Percentiles rank a stretch among this genome's conserved stretches.
These are phyloP conservation scores for Vanacampus margaritifer DNA, from an alignment of 2,113 vertebrate species.

Conservation along the genomic window DNA sequence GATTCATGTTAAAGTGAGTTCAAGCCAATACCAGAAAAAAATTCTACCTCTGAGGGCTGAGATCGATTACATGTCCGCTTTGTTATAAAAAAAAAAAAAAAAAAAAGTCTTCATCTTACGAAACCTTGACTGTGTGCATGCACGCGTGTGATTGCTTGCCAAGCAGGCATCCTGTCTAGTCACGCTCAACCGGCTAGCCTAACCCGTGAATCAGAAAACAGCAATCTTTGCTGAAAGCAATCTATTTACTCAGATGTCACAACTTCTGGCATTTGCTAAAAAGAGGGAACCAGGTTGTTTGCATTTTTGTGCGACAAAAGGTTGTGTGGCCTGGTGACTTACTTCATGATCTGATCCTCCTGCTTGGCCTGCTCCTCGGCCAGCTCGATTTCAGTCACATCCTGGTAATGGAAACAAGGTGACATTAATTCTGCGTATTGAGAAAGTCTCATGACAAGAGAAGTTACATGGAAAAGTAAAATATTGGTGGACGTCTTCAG, in stretches of 20 bases:
- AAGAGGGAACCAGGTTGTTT: neutral
- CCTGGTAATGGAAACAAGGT: slow-evolving; percentile 68
- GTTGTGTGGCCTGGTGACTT: slow-evolving; percentile 31
- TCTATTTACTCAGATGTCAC: neutral
- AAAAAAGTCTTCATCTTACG: neutral
- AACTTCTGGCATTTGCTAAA: neutral
- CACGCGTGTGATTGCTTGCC: neutral
- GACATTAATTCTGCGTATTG: neutral
- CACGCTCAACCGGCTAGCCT: neutral
- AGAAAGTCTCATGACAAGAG: neutral
- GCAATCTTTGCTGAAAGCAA: neutral
- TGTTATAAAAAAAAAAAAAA: neutral
- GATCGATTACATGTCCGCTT: neutral
- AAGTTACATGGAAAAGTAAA: neutral
- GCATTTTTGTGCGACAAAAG: neutral
- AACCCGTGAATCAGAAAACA: neutral
- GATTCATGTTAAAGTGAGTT: neutral
- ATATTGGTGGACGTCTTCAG: neutral
- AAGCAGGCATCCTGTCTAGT: neutral
- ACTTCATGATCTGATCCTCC: slow-evolving; percentile 90
- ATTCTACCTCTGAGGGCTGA: neutral
- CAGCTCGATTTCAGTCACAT: slow-evolving; percentile 86
- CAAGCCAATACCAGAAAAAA: neutral
- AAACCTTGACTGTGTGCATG: neutral
- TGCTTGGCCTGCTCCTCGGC: slow-evolving; percentile 85